Evolutionary conservation across 2,888 invertebrate species (phyloP).

Genomic region (Oegoconia quadripuncta): DNA sequence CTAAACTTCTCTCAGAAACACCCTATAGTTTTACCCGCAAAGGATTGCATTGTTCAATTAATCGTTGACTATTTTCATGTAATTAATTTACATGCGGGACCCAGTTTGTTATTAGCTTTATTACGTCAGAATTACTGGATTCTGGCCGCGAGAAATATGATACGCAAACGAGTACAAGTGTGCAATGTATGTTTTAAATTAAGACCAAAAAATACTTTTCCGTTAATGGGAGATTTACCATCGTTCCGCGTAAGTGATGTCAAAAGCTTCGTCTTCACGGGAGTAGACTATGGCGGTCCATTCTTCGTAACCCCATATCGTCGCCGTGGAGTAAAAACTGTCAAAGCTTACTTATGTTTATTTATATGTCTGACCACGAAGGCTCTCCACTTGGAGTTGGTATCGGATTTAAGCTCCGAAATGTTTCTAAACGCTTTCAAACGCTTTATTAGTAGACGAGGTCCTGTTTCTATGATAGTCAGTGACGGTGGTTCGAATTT

Average conservation of each 20-base stretch:
- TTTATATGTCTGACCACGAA: conserved; percentile 27
- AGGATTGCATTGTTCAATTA: conserved; percentile 9
- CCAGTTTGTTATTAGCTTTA: conserved; percentile 6
- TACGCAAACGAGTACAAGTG: background rate
- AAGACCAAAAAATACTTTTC: conserved; percentile 2
- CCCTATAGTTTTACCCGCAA: conserved; percentile 1
- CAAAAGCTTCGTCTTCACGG: conserved; percentile 14
- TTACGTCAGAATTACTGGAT: conserved; percentile 9
- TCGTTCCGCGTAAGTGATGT: conserved; percentile 5
- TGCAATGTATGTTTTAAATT: conserved; percentile 7
- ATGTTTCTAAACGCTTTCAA: background rate
- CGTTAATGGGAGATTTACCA: conserved; percentile 14
- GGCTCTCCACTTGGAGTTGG: conserved; percentile 9
- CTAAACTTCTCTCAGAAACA: background rate
- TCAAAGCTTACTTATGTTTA: conserved; percentile 10
- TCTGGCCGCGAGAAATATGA: background rate
- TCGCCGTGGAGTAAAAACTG: conserved; percentile 5
- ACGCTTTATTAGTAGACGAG: too few species aligned
- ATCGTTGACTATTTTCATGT: conserved; percentile 8
- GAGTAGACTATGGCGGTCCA: conserved; percentile 10
- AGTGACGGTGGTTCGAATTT: conserved; percentile 15
- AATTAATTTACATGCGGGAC: conserved; percentile 9
- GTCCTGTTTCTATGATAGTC: conserved; percentile 8
- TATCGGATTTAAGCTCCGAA: background rate
- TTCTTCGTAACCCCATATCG: conserved; percentile 1